Evolutionary conservation across 1,140 invertebrate genomes (phyloP).

Genomic region (Drosophila nasuta): DNA sequence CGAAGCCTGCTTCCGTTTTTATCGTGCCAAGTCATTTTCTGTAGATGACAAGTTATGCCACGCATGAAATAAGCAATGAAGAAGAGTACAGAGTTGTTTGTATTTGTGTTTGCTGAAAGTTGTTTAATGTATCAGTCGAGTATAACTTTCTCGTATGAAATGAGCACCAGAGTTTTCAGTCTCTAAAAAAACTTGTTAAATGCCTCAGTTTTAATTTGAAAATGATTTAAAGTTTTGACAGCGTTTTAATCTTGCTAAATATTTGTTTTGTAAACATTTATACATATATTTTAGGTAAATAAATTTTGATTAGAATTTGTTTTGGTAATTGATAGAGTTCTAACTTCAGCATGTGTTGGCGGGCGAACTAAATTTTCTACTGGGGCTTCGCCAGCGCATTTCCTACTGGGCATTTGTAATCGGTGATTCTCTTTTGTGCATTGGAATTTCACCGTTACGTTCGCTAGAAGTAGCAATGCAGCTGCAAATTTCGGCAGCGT

Average conservation of each 20-base stretch:
- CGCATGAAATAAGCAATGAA: constrained; percentile 43
- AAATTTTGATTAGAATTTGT: too few species aligned
- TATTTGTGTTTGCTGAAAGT: constrained; percentile 27
- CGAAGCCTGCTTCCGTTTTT: constrained; percentile 25
- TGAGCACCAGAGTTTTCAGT: constrained; percentile 9
- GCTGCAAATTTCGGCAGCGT: too few species aligned
- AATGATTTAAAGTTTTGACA: constrained; percentile 1
- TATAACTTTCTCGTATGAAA: constrained; percentile 32
- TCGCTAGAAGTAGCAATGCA: too few species aligned
- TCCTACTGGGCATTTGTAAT: too few species aligned
- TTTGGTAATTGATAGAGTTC: too few species aligned
- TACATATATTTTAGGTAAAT: too few species aligned
- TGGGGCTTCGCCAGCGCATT: too few species aligned
- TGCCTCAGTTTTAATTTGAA: constrained; percentile 1
- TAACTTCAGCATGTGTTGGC: too few species aligned
- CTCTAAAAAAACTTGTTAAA: constrained; percentile 25
- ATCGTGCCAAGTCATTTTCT: constrained; percentile 55
- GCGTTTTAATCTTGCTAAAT: not conserved
- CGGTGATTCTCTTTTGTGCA: too few species aligned
- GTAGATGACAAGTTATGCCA: constrained; percentile 73
- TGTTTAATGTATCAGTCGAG: constrained; percentile 20
- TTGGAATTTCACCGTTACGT: too few species aligned
- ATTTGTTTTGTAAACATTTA: not conserved
- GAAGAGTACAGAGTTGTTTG: constrained; percentile 10
- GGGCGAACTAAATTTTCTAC: too few species aligned